Evolutionary conservation across 2,888 invertebrate genomes (phyloP).

Genomic region (Octonoba sinensis): DNA sequence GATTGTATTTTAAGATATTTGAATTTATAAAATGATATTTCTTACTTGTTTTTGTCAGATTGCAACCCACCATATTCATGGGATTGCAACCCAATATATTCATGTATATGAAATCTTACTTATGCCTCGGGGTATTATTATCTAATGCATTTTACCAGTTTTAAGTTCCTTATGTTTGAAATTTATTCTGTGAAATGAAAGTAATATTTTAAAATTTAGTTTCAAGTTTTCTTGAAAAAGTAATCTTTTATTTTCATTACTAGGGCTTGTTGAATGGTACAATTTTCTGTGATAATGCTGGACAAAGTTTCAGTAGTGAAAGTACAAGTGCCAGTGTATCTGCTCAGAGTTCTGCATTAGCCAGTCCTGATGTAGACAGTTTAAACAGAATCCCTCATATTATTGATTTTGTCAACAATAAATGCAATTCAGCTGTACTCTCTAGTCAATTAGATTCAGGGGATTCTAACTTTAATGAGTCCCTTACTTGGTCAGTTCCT

Average conservation of each 20-base stretch:
- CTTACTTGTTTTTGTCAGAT: no score
- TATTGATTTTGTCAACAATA: conserved; percentile 5
- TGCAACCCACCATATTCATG: no score
- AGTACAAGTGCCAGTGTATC: conserved; percentile 41
- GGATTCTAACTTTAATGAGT: conserved; percentile 45
- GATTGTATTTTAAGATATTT: no score
- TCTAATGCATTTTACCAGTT: neutral
- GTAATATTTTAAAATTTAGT: neutral
- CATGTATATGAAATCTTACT: no score
- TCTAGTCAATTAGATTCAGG: conserved; percentile 4
- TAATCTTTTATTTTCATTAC: neutral
- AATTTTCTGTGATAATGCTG: conserved; percentile 53
- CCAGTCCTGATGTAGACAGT: conserved; percentile 57
- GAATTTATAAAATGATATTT: no score
- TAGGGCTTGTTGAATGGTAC: conserved; percentile 18
- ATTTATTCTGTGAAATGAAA: neutral
- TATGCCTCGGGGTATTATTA: no score
- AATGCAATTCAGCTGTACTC: neutral
- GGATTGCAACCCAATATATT: no score
- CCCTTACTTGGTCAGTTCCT: conserved; percentile 37
- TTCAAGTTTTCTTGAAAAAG: neutral
- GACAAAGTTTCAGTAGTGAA: conserved; percentile 49
- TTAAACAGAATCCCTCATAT: conserved; percentile 18
- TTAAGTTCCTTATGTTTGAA: neutral
- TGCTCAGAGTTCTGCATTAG: conserved; percentile 47